Evolutionary conservation across 2,888 invertebrate genomes (phyloP), one percentile per base, ranked within the genome.

Genomic region (Lissonota sp.): DNA sequence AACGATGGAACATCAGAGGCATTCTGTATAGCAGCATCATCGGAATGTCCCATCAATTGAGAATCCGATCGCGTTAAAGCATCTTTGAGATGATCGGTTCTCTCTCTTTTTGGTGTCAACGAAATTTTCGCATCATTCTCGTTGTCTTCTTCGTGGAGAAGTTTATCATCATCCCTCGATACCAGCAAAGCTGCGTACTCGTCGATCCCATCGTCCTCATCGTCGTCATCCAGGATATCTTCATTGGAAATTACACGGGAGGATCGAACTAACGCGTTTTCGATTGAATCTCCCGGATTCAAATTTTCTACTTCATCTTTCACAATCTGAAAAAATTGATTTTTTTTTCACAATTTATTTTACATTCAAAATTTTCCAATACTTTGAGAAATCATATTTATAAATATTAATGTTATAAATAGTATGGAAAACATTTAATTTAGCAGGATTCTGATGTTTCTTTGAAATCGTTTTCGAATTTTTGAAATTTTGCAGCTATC

Each of bases 1-100:
- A 67, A 5, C 1, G 84, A 84, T 5, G 86, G 87, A 66, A 80
- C 70, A 6, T 87, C 85, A 5, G 88, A 87, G 10, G 51, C 60
- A 42, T 73, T 85, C 7, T 88, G 87, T 5, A 79, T 70, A 14
- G 76, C 26, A 26, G 8, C 55, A 5, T 87, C 87, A 7, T 89
- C 88, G n/a, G 66, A 57, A 14, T 78, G 40, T 14, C 72, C 70
- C 1, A 26, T 6, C 10, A 71, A 14, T 26, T 55, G 67, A 6
- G 58, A 55, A 62, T 86, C 83, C 5, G 76, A 84, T 37, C 57
- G 69, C 4, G 66, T 72, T 5, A 57, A 51, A 26, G 26, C n/a
- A 7, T 83, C 76, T 63, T 83, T 83, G 2, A 26, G 7, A 6
- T 60, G 82, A 69, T 74, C 74, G 8, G 44, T 60, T 78, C 49